These are phyloP conservation scores for Suncus etruscus DNA, from an alignment of 2,113 vertebrate species.

Conservation along the genomic window DNA sequence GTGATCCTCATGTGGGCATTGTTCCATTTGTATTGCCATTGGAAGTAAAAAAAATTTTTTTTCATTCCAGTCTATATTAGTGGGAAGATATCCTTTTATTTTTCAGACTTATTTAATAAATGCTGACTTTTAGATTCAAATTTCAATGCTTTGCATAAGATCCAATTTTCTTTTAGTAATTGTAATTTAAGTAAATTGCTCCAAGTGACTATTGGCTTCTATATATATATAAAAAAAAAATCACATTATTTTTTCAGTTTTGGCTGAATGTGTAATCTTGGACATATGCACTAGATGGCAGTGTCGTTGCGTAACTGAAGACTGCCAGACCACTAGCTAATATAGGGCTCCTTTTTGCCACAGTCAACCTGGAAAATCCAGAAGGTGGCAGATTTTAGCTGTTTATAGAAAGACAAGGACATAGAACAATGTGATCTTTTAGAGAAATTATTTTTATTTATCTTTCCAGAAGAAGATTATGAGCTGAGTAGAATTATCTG, in stretches of 20 bases:
- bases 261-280: background rate
- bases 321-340: accelerated
- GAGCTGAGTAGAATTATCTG: constrained; percentile 75
- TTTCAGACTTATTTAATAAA: constrained; percentile 36
- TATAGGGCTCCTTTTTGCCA: background rate
- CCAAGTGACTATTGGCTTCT: constrained; percentile 46
- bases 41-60: constrained; percentile 39
- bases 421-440: constrained; percentile 25
- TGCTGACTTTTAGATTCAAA: constrained; percentile 7
- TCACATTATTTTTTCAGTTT: background rate
- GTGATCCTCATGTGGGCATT: background rate
- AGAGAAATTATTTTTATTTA: constrained; percentile 83
- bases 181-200: constrained; percentile 54
- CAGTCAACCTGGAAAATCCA: constrained; percentile 52
- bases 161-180: constrained; percentile 24
- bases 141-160: background rate
- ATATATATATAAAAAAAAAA: background rate
- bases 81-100: background rate
- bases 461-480: constrained; percentile 81
- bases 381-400: constrained; percentile 88
- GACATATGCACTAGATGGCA: constrained; percentile 86
- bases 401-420: constrained; percentile 70
- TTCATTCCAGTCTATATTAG: background rate
- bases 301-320: constrained; percentile 77
- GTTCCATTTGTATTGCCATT: constrained; percentile 8